These are phyloP conservation scores for Drosophila paracracens DNA, from an alignment of 2,888 invertebrate genomes.

Conservation along the genomic window DNA sequence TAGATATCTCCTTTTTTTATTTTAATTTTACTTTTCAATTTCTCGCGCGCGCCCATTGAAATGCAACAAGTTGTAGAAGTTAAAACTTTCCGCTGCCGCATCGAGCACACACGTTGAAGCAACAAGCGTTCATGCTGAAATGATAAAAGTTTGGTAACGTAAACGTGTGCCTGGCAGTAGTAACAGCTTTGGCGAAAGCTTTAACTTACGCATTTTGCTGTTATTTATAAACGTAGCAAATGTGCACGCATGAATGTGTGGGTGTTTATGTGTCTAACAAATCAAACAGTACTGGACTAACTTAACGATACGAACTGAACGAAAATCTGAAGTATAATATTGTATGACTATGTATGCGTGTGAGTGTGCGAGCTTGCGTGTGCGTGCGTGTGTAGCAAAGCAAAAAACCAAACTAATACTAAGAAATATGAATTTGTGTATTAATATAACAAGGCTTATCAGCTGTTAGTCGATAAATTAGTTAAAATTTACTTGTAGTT, in stretches of 20 bases:
- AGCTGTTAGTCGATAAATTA: neutral
- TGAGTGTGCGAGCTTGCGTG: neutral
- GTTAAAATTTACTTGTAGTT: neutral
- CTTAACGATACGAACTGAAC: conserved; percentile 5
- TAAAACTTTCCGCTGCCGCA: conserved; percentile 2
- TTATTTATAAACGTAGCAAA: neutral
- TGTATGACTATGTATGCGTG: neutral
- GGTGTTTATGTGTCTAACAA: neutral
- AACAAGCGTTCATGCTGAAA: conserved; percentile 69
- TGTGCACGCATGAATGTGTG: conserved; percentile 8
- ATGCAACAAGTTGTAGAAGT: neutral
- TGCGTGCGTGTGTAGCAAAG: neutral
- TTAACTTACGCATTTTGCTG: conserved; percentile 5
- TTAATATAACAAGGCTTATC: neutral
- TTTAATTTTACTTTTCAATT: conserved; percentile 8
- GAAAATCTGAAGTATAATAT: neutral
- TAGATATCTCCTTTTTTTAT: neutral
- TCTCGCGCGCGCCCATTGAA: conserved; percentile 30
- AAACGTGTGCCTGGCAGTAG: conserved; percentile 14
- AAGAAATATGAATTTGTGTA: neutral
- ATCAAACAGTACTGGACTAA: neutral
- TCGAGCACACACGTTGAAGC: conserved; percentile 52
- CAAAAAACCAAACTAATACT: neutral
- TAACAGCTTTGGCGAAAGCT: conserved; percentile 42
- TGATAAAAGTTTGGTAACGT: conserved; percentile 67